Evolutionary conservation across 2,113 vertebrate genomes (phyloP).

Genomic region (Bos taurus): DNA sequence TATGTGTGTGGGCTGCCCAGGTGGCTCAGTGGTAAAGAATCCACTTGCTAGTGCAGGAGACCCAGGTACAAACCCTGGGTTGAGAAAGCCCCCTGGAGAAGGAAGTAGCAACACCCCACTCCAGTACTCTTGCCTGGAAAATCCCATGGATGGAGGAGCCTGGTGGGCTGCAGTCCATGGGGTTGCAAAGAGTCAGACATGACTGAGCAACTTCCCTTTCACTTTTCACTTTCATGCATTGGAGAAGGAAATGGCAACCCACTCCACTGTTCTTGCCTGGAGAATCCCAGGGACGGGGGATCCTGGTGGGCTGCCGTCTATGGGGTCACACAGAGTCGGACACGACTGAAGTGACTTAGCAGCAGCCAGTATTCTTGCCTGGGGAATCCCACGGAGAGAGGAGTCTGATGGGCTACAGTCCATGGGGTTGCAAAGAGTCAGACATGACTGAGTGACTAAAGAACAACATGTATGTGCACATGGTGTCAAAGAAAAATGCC

Average conservation of each 20-base stretch:
- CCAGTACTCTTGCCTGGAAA: not conserved
- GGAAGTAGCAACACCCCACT: not conserved
- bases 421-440: not conserved
- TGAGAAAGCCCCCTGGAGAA: not conserved
- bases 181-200: fast-evolving
- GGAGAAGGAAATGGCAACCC: too few relatives aligned
- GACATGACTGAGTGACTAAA: not conserved
- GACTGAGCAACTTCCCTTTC: not conserved
- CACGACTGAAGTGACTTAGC: too few relatives aligned
- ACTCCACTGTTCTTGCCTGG: too few relatives aligned
- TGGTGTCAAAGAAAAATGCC: not conserved
- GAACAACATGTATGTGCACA: not conserved
- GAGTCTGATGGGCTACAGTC: not conserved
- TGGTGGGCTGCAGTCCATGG: not conserved
- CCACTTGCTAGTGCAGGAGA: not conserved
- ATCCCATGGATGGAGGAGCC: not conserved
- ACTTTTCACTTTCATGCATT: too few relatives aligned
- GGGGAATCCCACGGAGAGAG: not conserved
- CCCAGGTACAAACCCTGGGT: not conserved
- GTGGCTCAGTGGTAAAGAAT: not conserved
- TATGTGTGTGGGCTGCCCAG: not conserved
- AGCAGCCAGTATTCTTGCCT: not conserved
- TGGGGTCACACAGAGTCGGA: too few relatives aligned
- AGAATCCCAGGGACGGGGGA: too few relatives aligned
- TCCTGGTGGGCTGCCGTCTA: too few relatives aligned